Base-by-base conservation (phyloP, 2,113 vertebrate species). In the Scolopax mira region DNA sequence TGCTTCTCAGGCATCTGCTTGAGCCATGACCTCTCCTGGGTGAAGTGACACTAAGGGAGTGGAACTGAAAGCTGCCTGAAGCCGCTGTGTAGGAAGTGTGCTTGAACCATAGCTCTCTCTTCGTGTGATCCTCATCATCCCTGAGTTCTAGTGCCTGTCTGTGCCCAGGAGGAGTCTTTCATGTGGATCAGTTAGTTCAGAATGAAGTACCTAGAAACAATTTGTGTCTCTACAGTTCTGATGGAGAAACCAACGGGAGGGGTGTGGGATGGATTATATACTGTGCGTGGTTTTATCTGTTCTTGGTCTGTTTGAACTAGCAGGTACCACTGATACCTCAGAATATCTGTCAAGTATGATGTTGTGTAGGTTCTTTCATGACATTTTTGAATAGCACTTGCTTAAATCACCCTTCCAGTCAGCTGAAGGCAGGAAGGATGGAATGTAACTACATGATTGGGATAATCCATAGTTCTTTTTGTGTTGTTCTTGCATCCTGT, bases 401-500 rank as follows among this genome's bases (percentile, higher is more conserved):
- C 62, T 87, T 55, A 11, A 79, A 44, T 28, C 85, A 10, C 41
- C 73, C 39, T 72, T 88, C 18, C 27, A 58, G 46, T 65, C 58
- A 42, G 22, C 66, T 3, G 4, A 28, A 86, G 69, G 78, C 44
- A 19, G 23, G 44, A 54, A 78, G 64, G 69, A 39, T 80, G 60
- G 55, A 84, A 24, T 11, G 10, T 28, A 73, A n/a, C n/a, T 31
- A 22, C 52, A 28, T 11, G 42, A 60, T 52, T 46, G 57, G 79
- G 55, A 49, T 90, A 80, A 62, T 23, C 41, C 24, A 1, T 18
- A 71, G 82, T 80, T 95, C 69, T 46, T 85, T 93, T 73, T 30
- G n/a, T 1, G 31, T 16, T 92, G n/a, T 78, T 88, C 72, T 82
- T 60, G 58, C 42, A 78, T 92, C 79, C 90, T 95, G 75, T 86